Evolutionary conservation across 2,113 vertebrate genomes (phyloP), one percentile per base, ranked within the genome.

Genomic region (Vulpes ferrilata): DNA sequence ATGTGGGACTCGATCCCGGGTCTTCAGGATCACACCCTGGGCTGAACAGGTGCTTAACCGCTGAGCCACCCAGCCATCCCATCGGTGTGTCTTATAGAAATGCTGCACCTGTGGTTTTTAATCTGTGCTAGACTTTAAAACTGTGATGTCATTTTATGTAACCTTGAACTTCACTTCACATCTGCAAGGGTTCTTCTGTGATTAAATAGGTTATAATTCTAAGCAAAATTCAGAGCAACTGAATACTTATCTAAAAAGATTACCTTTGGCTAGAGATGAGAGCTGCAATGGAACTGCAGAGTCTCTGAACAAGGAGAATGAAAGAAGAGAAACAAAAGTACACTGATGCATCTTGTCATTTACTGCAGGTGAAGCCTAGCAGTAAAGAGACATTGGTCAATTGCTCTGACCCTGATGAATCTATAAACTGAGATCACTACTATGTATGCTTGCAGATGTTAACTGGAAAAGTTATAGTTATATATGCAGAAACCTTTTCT

Each of bases 111-210:
- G 99, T 99, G 99, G 99, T 99, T 99, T 99, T 99, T 99, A 99
- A 99, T 99, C 99, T 99, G 99, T 99, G 99, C 99, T 99, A 99
- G 99, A 99, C 99, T 99, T 99, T 99, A 99, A 99, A 99, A 99
- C 99, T 99, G 99, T 99, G 99, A 99, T 99, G 99, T 96, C 99
- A 99, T 99, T 99, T 99, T 99, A 99, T 99, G 99, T 99, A 99
- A 99, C 99, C 99, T 99, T 97, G 99, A 99, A 97, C 98, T 98
- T 99, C 97, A 97, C 98, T 98, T 99, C 97, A 98, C 98, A 98
- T 98, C 99, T 99, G 98, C 98, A 59, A 99, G 99, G 98, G 99
- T 99, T 99, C 99, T 99, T 99, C 99, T 99, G 99, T 99, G 99
- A 99, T 99, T 99, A 99, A 99, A 99, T 99, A 99, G 99, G 99